phyloP scores from a whole-genome alignment of 1,140 invertebrate species.

The Batillaria attramentaria region DNA sequence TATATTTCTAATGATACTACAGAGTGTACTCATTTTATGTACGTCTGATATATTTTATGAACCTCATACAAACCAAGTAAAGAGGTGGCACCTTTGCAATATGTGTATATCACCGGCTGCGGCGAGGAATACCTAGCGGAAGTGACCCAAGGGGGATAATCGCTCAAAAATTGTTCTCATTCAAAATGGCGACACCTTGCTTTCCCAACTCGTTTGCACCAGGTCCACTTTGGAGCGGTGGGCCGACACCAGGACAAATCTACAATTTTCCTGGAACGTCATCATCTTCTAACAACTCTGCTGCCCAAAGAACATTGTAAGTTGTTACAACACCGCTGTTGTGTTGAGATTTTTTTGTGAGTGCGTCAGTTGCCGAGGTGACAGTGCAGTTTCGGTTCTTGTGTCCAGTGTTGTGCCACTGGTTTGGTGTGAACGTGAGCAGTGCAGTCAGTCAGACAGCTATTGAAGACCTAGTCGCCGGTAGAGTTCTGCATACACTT shows the following conservation, averaged over 20 bases:
- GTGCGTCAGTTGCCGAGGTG: no score
- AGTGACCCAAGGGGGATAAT: not conserved
- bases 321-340: not conserved
- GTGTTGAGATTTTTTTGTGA: no score
- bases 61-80: no score
- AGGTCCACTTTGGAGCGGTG: conserved; percentile 14
- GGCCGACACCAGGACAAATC: conserved; percentile 19
- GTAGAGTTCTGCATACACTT: no score
- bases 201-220: not conserved
- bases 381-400: no score
- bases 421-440: no score
- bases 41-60: no score
- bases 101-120: not conserved
- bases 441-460: no score
- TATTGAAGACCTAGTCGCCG: no score
- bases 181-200: conserved; percentile 9
- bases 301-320: conserved; percentile 11
- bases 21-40: no score
- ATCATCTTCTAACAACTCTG: not conserved
- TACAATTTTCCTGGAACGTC: conserved; percentile 7
- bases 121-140: not conserved
- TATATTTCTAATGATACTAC: not conserved
- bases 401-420: no score
- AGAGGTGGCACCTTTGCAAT: not conserved
- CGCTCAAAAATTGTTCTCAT: not conserved